A percentile compares a stretch with the other conserved stretches of the same genome.
Evolutionary conservation across 2,797 vertebrate species (phyloP).

Genomic region (Propithecus deckenii): DNA sequence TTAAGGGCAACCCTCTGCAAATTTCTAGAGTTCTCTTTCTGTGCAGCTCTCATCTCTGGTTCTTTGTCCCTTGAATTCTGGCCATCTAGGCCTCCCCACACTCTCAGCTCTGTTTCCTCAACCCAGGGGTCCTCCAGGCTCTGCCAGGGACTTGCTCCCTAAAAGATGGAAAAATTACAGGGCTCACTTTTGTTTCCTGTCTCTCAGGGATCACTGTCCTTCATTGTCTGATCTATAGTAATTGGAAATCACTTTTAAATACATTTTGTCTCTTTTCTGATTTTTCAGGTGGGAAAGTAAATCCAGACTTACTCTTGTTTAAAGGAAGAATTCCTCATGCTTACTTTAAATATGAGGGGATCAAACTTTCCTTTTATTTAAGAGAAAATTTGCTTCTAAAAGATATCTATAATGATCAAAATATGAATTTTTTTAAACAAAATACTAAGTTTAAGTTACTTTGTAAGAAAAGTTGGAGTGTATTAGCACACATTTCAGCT

Average conservation of each 20-base stretch:
- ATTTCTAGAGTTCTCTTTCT: background rate
- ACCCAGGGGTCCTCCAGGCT: background rate
- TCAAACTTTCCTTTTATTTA: conserved; percentile 11
- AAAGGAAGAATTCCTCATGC: background rate
- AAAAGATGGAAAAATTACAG: background rate
- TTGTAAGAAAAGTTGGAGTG: background rate
- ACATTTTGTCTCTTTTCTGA: background rate
- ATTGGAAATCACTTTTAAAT: background rate
- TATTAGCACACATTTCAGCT: background rate
- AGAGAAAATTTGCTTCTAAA: background rate
- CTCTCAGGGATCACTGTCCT: background rate
- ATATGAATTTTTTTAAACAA: conserved; percentile 1
- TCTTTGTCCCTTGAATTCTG: background rate
- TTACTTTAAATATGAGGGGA: conserved; percentile 17
- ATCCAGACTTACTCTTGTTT: background rate
- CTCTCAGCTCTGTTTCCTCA: background rate
- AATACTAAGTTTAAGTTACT: background rate
- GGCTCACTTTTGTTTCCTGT: background rate
- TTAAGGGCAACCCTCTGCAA: background rate
- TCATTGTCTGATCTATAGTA: background rate
- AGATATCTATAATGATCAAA: background rate
- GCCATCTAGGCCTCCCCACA: background rate
- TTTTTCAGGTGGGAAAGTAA: background rate
- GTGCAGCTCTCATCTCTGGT: background rate
- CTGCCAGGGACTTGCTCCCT: background rate